Base-by-base conservation (phyloP, 2,797 vertebrate species). In the Acanthurus leucopareius region DNA sequence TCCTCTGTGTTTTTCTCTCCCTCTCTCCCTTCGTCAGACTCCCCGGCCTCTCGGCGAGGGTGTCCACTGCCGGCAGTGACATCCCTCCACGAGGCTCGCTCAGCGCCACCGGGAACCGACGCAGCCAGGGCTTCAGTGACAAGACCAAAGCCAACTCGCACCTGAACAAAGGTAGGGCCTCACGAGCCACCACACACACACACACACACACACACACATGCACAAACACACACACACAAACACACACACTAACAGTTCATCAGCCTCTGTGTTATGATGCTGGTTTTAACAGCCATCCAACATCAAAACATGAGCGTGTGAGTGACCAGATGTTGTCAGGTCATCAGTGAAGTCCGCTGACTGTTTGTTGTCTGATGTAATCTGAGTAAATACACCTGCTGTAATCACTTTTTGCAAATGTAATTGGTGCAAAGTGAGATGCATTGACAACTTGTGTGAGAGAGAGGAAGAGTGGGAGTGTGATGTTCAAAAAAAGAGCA, bases 71-170 rank as follows among this genome's bases (percentile, higher is more conserved):
- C 47, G 97, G 97, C 96, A 94, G 96, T 58, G 98, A 99, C 89
- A 91, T 95, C 92, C 96, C 97, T 89, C 87, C 95, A 7, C 96
- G 97, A 63, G 95, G 96, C 75, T 92, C 96, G 35, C 83, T 95
- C 77, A 84, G 94, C 84, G 94, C 96, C 82, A 80, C 91, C 42
- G 97, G 96, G 89, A 98, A 97, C 92, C 94, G 98, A 28, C 97
- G 97, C 82, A 99, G 98, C 89, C 98, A 98, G 95, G 98, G 96
- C 93, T 97, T 98, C 93, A 97, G 95, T 89, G 97, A 99, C 89
- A 99, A 99, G 94, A 96, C 97, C 70, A 99, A 97, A 94, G 96
- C 95, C 57, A 95, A 90, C 88, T 89, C 94, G 38, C 94, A 95
- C 42, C 91, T 85, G 87, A 96, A 96, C 89, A 98, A 95, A 97